A percentile compares a stretch with the other conserved stretches of the same genome.
Evolutionary conservation across 1,140 invertebrate genomes (phyloP).

Genomic region (Eupeodes corollae): DNA sequence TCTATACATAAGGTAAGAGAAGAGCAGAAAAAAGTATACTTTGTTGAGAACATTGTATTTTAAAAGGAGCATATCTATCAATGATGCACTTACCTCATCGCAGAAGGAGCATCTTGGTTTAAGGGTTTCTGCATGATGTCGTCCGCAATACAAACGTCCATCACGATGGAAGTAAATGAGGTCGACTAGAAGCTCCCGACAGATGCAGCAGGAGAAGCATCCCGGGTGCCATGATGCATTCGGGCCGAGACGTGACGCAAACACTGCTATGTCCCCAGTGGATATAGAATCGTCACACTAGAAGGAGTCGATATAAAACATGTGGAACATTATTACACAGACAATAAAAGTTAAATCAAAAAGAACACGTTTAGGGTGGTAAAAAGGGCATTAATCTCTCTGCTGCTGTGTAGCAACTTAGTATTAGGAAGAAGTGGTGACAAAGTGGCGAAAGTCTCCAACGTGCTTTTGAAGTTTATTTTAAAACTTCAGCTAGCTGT

Average conservation of each 20-base stretch:
- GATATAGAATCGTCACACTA: slow-evolving; percentile 77
- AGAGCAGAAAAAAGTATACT: slow-evolving; percentile 5
- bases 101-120: slow-evolving; percentile 94
- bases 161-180: slow-evolving; percentile 92
- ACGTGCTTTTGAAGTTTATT: too few species aligned
- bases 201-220: slow-evolving; percentile 87
- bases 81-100: slow-evolving; percentile 83
- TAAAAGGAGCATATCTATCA: background rate
- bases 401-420: too few species aligned
- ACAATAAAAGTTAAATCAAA: too few species aligned
- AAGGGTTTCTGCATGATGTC: slow-evolving; percentile 94
- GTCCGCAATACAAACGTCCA: slow-evolving; percentile 80
- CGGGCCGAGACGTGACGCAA: slow-evolving; percentile 67
- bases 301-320: slow-evolving; percentile 5
- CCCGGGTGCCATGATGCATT: slow-evolving; percentile 81
- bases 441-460: too few species aligned
- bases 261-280: slow-evolving; percentile 80
- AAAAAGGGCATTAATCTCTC: too few species aligned
- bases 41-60: background rate
- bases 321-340: too few species aligned
- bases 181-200: slow-evolving; percentile 88
- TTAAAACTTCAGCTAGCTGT: too few species aligned
- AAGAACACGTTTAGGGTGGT: too few species aligned
- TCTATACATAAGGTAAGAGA: slow-evolving; percentile 46
- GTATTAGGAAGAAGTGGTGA: too few species aligned